Conservation (phyloP, 2,113 vertebrate genomes). For the Zosterops hypoxanthus region DNA sequence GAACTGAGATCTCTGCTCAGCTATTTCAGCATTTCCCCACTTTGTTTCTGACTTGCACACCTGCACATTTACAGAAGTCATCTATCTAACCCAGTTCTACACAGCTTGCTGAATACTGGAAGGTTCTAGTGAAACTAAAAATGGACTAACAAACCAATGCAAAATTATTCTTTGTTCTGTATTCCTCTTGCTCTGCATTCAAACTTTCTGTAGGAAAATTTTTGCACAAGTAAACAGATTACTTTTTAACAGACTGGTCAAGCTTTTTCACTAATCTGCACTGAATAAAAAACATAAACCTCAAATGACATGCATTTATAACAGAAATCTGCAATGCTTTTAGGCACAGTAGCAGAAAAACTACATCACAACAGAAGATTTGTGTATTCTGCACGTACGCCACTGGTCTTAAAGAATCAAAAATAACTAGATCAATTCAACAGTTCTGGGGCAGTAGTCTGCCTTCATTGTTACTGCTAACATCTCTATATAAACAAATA, state of each 20-base stretch:
- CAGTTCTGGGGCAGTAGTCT: not conserved
- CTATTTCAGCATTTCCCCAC: not conserved
- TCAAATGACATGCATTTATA: not conserved
- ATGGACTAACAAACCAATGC: not conserved
- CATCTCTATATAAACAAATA: not conserved
- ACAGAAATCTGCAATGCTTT: not conserved
- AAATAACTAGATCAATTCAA: not conserved
- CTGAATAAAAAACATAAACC: not conserved
- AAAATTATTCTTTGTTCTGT: not conserved
- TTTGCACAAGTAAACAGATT: not conserved
- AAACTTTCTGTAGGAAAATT: not conserved
- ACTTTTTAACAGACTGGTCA: not conserved
- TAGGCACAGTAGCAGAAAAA: not conserved
- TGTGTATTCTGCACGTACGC: accelerated
- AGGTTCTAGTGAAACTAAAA: not conserved
- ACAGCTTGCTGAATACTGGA: not conserved
- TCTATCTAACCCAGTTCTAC: not conserved
- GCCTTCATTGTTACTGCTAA: not conserved
- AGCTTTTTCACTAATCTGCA: not conserved
- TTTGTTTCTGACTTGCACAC: not conserved
- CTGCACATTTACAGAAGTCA: not conserved
- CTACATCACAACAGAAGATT: not conserved
- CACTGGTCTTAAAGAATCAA: not conserved
- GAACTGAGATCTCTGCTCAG: not conserved
- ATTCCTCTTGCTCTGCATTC: not conserved